phyloP scores from a whole-genome alignment of 1,140 invertebrate genomes.

The Andrena cerasifolii region DNA sequence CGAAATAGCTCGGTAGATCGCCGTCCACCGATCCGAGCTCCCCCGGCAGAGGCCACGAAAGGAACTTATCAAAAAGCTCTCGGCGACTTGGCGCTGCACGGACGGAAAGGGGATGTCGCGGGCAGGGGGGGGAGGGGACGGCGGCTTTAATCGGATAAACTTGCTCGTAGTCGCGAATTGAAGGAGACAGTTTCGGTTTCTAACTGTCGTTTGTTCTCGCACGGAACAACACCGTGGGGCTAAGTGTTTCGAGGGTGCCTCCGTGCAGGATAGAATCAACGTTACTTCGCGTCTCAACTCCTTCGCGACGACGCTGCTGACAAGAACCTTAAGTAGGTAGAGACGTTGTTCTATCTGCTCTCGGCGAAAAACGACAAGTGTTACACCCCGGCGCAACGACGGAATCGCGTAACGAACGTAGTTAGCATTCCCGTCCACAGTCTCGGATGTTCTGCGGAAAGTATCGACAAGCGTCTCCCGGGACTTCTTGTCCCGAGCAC shows the following conservation, averaged over 20 bases:
- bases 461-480: constrained; percentile 13
- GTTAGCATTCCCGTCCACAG: no score
- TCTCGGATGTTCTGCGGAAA: not conserved
- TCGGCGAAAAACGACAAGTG: not conserved
- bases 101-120: not conserved
- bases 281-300: constrained; percentile 24
- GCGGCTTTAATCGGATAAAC: constrained; percentile 58
- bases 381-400: no score
- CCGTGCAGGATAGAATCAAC: constrained; percentile 35
- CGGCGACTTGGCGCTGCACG: not conserved
- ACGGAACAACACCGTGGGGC: constrained; percentile 6
- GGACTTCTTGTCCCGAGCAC: constrained; percentile 4
- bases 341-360: no score
- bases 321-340: constrained; percentile 36
- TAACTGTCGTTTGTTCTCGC: constrained; percentile 17
- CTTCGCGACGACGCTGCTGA: not conserved
- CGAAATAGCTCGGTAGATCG: constrained; percentile 5
- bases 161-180: constrained; percentile 36
- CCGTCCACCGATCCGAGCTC: not conserved
- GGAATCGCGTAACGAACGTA: constrained; percentile 16
- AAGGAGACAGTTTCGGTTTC: constrained; percentile 43
- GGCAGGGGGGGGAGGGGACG: not conserved
- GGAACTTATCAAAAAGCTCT: constrained; percentile 51
- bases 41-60: constrained; percentile 6
- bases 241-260: constrained; percentile 39